Base-by-base conservation (phyloP, 2,113 vertebrate genomes). In the Odocoileus hemionus region DNA sequence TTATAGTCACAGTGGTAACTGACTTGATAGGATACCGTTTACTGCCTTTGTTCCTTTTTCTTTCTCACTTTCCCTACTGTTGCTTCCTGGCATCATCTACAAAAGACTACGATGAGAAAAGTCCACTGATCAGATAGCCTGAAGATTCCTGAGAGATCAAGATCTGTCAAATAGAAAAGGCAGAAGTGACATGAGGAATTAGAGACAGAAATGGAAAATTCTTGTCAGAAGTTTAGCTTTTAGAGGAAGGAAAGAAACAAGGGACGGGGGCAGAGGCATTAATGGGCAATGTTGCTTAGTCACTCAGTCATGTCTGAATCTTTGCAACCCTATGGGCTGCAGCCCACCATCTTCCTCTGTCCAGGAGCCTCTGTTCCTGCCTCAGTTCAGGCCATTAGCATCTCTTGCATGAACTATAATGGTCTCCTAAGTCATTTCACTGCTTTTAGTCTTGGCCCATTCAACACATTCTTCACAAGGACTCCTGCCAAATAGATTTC, bases 161-260 rank as follows among this genome's bases (percentile, higher is more conserved):
- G 0, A 30, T 64, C 25, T 45, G n/a, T 83, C 86, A 23, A 89
- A 64, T 67, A 33, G 28, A 54, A 96, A 83, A 94, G 33, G 13
- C 30, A 82, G 36, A 96, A 94, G 55, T 4, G n/a, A 84, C 47
- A 85, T 67, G 47, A 92, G 52, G 74, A 91, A 89, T 23, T 58
- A 21, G 54, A 94, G 33, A 89, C 30, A 90, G 64, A 93, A 85
- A 86, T 47, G 15, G 58, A 57, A 91, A 91, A 78, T 10, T 89
- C 58, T 96, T 93, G 87, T 19, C 92, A 91, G 30, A 78, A 94
- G 57, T 84, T 83, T 95, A 89, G 61, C 39, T 79, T 28, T 52
- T 84, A 67, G 25, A 95, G 6, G 23, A 93, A 86, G 23, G 6
- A 74, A 87, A 86, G 33, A 83, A 95, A 89, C 43, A 52, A 3